Conservation (phyloP, 2,888 invertebrate genomes). For the Toxonevra muliebris region DNA sequence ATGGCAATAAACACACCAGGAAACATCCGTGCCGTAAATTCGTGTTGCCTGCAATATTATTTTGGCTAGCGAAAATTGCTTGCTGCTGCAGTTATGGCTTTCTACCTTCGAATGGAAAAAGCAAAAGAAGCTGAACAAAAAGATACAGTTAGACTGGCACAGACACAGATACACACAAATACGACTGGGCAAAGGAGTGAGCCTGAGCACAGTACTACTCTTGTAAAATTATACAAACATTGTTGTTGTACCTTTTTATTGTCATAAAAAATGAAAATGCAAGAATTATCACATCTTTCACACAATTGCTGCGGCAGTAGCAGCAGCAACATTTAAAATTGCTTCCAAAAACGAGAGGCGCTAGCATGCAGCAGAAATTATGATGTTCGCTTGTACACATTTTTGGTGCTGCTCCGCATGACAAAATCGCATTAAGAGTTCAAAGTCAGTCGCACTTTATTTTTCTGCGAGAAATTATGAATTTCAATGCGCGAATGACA, state of each 20-base stretch:
- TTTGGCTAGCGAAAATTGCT: constrained; percentile 12
- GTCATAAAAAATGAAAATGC: constrained; percentile 50
- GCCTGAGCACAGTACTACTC: constrained; percentile 1
- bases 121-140: background rate
- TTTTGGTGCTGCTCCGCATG: constrained; percentile 34
- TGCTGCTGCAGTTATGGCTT: constrained; percentile 30
- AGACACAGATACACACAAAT: background rate
- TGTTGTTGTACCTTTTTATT: constrained; percentile 41
- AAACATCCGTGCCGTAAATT: constrained; percentile 41
- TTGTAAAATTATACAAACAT: constrained; percentile 5
- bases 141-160: constrained; percentile 3
- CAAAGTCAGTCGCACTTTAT: constrained; percentile 44
- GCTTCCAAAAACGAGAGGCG: too few relatives aligned
- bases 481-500: constrained; percentile 31
- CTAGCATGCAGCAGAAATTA: too few relatives aligned
- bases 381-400: too few relatives aligned
- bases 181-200: too few relatives aligned
- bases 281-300: constrained; percentile 22
- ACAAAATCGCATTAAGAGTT: constrained; percentile 42
- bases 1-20: constrained; percentile 55
- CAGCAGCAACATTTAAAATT: too few relatives aligned
- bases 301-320: constrained; percentile 35
- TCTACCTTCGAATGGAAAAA: too few relatives aligned
- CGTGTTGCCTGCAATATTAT: constrained; percentile 26
- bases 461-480: constrained; percentile 34